These are phyloP conservation scores for Phrynocephalus vlangalii DNA, from an alignment of 2,797 vertebrate genomes.

Conservation along the genomic window DNA sequence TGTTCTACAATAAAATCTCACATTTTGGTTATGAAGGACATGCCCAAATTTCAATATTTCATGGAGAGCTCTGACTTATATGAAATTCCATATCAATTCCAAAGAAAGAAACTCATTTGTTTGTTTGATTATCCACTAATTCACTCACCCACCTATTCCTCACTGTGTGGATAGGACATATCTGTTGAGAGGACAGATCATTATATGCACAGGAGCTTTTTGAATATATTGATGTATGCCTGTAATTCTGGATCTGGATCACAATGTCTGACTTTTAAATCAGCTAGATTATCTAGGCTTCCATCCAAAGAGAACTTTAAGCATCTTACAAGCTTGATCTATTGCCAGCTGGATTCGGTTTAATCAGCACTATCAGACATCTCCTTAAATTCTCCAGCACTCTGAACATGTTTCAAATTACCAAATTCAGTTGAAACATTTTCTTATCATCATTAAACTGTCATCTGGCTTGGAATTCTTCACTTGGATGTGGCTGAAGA, in stretches of 20 bases:
- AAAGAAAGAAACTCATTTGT: not conserved
- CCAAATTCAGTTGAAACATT: not conserved
- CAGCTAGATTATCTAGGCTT: not conserved
- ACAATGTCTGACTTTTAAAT: not conserved
- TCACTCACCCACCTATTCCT: not conserved
- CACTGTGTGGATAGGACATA: not conserved
- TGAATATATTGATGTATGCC: not conserved
- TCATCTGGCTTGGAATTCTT: not conserved
- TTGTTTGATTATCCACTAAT: too few relatives aligned
- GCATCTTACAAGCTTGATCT: not conserved
- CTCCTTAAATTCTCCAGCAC: not conserved
- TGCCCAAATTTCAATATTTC: not conserved
- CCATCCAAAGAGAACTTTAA: not conserved
- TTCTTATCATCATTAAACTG: not conserved
- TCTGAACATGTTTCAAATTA: slow-evolving; percentile 5
- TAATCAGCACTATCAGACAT: not conserved
- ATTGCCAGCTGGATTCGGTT: not conserved
- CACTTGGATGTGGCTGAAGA: not conserved
- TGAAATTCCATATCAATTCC: not conserved
- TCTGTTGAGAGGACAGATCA: not conserved
- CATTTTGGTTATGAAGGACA: too few relatives aligned
- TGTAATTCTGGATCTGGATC: not conserved
- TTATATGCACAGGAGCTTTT: too few relatives aligned
- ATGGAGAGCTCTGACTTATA: not conserved
- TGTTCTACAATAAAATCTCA: too few relatives aligned